Evolutionary conservation across 2,888 invertebrate genomes (phyloP), one percentile per base, ranked within the genome.

Genomic region (Ctenicera cuprea): DNA sequence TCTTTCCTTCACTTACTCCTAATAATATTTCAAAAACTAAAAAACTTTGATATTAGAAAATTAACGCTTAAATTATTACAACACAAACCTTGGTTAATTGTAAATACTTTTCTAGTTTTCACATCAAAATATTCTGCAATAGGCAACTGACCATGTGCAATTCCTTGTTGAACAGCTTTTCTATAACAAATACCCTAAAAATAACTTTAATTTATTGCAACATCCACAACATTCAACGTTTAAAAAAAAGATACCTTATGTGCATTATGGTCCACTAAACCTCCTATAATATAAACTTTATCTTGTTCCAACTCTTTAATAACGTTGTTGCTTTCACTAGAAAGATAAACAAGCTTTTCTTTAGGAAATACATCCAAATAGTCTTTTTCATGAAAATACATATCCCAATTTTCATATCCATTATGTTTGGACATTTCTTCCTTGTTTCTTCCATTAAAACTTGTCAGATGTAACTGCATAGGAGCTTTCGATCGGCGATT

Each of bases 211-310:
- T 33, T 33, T 33, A 9, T 33, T 33, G 33, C 9, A 33, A 33
- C 26, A 26, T 26, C 26, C 26, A 26, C 26, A 26, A 26, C 26
- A 26, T 26, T 26, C 26, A 38, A 38, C 38, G 2, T n/a, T 41
- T 2, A 41, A n/a, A 9, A 5, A 20, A 48, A 48, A 11, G 14
- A 80, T 85, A 92, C 95, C 90, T 98, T 99, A 80, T 97, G 94
- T 80, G 94, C 91, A 88, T 99, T 99, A 85, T 99, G 99, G 88
- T 99, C 99, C 0, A 99, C 97, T 52, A 99, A 88, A 26, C 98
- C 99, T 45, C 99, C 99, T 85, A 99, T 98, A 62, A 99, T 92
- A 84, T 99, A 99, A 54, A 93, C 91, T 83, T 94, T 94, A 76
- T 93, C 90, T 20, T 94, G 91, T 80, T 95, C 93, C 81, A 97